phyloP scores from a whole-genome alignment of 2,113 vertebrate species.

The Nothoprocta perdicaria region DNA sequence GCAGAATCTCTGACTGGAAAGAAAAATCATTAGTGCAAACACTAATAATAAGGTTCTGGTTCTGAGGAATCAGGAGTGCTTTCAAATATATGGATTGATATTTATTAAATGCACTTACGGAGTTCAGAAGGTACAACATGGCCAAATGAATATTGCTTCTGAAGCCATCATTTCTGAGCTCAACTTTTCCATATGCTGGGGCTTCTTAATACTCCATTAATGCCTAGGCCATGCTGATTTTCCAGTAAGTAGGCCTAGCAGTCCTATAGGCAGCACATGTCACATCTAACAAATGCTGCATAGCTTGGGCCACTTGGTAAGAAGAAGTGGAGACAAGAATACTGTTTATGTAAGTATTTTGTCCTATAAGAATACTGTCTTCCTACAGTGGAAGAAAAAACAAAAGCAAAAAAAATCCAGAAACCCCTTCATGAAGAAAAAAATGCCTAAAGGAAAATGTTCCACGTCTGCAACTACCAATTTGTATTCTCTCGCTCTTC shows the following conservation, averaged over 20 bases:
- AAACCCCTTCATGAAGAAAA: not conserved
- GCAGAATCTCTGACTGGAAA: not conserved
- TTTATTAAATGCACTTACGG: constrained; percentile 20
- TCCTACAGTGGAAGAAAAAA: not conserved
- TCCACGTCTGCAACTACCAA: not conserved
- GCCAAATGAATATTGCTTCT: not conserved
- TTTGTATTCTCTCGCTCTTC: not conserved
- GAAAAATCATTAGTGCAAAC: not conserved
- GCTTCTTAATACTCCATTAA: not conserved
- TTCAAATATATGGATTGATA: not conserved
- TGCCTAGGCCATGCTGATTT: not conserved
- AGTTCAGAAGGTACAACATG: not conserved
- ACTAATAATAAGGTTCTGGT: not conserved
- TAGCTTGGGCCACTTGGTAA: not conserved
- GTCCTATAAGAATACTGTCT: no score
- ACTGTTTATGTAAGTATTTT: not conserved
- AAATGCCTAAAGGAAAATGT: not conserved
- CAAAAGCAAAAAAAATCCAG: not conserved
- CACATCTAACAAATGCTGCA: not conserved
- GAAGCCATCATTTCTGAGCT: not conserved
- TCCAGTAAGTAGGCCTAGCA: not conserved
- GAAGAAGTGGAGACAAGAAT: not conserved
- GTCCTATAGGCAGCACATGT: not conserved
- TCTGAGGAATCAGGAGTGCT: not conserved
- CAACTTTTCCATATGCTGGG: not conserved